These are phyloP conservation scores for Heliconius cydno DNA, from an alignment of 2,888 invertebrate genomes.

Conservation along the genomic window DNA sequence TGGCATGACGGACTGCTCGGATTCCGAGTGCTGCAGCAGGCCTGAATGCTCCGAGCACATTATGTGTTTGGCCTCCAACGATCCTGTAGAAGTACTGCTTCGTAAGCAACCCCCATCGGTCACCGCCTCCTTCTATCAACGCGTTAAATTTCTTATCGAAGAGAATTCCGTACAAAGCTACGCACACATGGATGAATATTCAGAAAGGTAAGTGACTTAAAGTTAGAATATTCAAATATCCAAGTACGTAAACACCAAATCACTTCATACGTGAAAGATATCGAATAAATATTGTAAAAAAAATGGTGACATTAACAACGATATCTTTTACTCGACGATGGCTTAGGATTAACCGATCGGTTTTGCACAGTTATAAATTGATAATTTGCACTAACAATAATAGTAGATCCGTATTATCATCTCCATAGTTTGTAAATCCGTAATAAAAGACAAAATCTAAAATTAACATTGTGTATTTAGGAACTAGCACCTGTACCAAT, in stretches of 20 bases:
- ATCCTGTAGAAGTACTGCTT: conserved; percentile 97
- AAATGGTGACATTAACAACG: conserved; percentile 50
- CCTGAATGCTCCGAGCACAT: conserved; percentile 94
- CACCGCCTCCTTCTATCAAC: conserved; percentile 98
- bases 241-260: conserved; percentile 71
- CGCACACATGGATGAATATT: conserved; percentile 98
- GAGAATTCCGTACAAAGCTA: conserved; percentile 99
- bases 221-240: conserved; percentile 33
- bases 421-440: conserved; percentile 70
- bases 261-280: conserved; percentile 75
- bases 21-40: conserved; percentile 98
- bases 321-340: conserved; percentile 70
- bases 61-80: conserved; percentile 97
- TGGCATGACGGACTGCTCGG: conserved; percentile 98
- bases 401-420: conserved; percentile 77
- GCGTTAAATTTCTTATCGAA: conserved; percentile 98
- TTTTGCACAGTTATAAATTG: conserved; percentile 75
- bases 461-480: conserved; percentile 59
- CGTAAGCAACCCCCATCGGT: conserved; percentile 98
- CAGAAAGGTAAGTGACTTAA: conserved; percentile 93
- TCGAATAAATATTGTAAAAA: conserved; percentile 54
- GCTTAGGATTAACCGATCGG: conserved; percentile 70
- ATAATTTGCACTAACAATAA: conserved; percentile 78
- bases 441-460: conserved; percentile 52
- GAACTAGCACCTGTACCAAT: conserved; percentile 78